Evolutionary conservation across 2,797 vertebrate genomes (phyloP), one percentile per base, ranked within the genome.

Genomic region (Sebastes trivittatus): DNA sequence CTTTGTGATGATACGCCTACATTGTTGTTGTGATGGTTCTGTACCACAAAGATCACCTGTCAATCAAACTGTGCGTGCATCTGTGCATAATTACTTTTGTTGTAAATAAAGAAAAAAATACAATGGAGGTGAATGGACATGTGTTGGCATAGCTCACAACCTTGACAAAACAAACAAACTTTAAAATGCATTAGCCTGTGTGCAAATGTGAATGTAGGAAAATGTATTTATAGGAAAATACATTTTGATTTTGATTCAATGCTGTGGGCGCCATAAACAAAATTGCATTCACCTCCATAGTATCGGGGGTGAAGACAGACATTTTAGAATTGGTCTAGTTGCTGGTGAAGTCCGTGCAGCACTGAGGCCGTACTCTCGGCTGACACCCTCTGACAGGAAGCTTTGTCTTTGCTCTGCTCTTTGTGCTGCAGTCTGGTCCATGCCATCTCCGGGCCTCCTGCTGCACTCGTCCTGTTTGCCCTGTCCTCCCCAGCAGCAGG

Each of bases 391-490:
- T 49, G 71, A 76, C 75, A 59, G 56, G 58, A 59, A 80, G 73
- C 78, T 83, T 70, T 83, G 81, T 69, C 83, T 89, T 81, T 88
- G 75, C 70, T 60, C 49, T 78, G 75, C 32, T 79, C 77, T 65
- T 55, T 46, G 71, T 18, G 14, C 60, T 23, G 49, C 25, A 55
- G 78, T 75, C 75, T 78, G 84, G 60, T 83, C 79, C 74, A 72
- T 77, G 86, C 75, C 90, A 84, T 89, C 76, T 81, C 85, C 20
- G 67, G 87, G 82, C 88, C 83, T 89, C 87, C 92, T 82, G 88
- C 87, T 83, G 90, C 83, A 78, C 72, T 66, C 49, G 81, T 69
- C 86, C 86, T 91, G 88, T 94, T 93, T 93, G 90, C 86, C 87
- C 88, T 89, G 88, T 89, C 87, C 81, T 91, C 86, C 82, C 83